A percentile compares a stretch with the other conserved stretches of the same genome.
Evolutionary conservation across 2,113 vertebrate species (phyloP).

Genomic region (Oryzias curvinotus): DNA sequence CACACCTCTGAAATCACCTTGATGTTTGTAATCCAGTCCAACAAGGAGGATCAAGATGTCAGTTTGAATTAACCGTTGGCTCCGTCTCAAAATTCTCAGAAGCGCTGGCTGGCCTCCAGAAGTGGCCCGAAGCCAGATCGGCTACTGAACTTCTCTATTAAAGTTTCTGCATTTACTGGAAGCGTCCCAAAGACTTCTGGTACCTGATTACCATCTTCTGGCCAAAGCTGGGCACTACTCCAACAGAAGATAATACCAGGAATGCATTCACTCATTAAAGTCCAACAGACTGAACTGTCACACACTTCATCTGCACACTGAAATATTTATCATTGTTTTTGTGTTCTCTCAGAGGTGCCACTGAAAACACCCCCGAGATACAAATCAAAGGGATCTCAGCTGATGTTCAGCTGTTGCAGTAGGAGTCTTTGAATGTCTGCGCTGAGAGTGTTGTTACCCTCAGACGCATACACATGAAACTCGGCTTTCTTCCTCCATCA

Average conservation of each 20-base stretch:
- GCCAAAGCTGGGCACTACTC: conserved; percentile 33
- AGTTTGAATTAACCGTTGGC: conserved; percentile 30
- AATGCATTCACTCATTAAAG: conserved; percentile 1
- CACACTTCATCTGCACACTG: not conserved
- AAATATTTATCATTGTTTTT: conserved; percentile 2
- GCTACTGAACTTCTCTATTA: conserved; percentile 15
- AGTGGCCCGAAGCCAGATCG: conserved; percentile 46
- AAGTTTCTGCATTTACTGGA: conserved; percentile 14
- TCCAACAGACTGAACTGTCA: not conserved
- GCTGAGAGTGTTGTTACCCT: conserved; percentile 21
- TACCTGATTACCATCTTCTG: conserved; percentile 57
- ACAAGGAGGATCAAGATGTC: conserved; percentile 25
- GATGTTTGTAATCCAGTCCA: conserved; percentile 18
- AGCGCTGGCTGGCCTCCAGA: conserved; percentile 31
- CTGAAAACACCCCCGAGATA: conserved; percentile 18
- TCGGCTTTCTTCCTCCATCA: conserved; percentile 29
- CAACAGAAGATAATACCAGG: conserved; percentile 2
- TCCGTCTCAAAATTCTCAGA: conserved; percentile 27
- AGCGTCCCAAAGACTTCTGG: conserved; percentile 19
- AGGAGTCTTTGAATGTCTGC: conserved; percentile 27
- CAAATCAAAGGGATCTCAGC: conserved; percentile 22
- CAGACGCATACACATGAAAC: conserved; percentile 18
- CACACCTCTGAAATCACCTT: conserved; percentile 27
- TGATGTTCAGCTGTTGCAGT: conserved; percentile 6
- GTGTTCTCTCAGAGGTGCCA: conserved; percentile 15